Percentiles rank a stretch among this genome's conserved stretches.
phyloP scores from a whole-genome alignment of 2,888 invertebrate species.

The Epistrophe eligans region DNA sequence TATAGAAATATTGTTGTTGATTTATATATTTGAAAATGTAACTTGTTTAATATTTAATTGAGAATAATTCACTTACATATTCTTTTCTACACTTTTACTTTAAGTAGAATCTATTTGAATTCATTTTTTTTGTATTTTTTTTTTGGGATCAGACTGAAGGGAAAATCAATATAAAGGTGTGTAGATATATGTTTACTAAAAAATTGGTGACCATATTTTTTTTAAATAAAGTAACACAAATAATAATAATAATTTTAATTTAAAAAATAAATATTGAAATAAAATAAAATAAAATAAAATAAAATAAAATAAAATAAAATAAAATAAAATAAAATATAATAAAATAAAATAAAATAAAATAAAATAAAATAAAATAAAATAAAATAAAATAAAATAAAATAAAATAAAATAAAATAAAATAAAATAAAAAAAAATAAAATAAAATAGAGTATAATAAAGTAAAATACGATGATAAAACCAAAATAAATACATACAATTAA shows the following conservation, averaged over 20 bases:
- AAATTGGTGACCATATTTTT: conserved; percentile 2
- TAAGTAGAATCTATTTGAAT: conserved; percentile 29
- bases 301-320: no score
- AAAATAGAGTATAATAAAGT: no score
- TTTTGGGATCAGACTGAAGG: conserved; percentile 1
- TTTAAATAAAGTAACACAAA: background rate
- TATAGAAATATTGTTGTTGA: conserved; percentile 15
- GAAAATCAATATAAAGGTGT: conserved; percentile 62
- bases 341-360: no score
- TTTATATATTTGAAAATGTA: conserved; percentile 17
- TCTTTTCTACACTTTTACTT: conserved; percentile 17
- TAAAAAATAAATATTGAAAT: background rate
- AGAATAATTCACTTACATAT: conserved; percentile 44
- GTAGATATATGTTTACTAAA: background rate
- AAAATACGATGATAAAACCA: no score
- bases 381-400: background rate
- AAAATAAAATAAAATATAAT: no score
- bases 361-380: background rate
- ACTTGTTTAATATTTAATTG: conserved; percentile 32
- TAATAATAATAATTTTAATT: no score
- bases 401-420: no score
- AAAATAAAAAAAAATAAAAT: no score
- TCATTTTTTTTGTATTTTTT: conserved; percentile 5
- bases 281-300: no score
- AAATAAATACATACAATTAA: no score